A percentile compares a stretch with the other conserved stretches of the same genome.
These are phyloP conservation scores for Selenia dentaria DNA, from an alignment of 2,888 invertebrate genomes.

Conservation along the genomic window DNA sequence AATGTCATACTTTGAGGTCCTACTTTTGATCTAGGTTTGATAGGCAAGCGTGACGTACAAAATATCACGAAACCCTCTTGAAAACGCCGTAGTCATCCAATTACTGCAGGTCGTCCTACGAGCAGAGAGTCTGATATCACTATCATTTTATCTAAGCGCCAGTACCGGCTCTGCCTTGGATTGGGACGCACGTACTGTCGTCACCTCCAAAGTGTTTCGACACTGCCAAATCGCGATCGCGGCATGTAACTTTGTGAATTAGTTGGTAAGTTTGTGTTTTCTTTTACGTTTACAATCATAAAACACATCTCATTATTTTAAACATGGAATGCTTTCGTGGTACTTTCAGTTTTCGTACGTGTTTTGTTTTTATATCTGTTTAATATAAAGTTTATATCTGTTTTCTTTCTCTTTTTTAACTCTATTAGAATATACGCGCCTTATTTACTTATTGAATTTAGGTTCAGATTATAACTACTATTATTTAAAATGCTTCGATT, in stretches of 20 bases:
- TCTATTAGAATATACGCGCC: too few species aligned
- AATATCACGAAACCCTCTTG: not conserved
- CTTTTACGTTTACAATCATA: too few species aligned
- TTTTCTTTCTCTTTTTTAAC: too few species aligned
- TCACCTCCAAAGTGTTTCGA: constrained; percentile 20
- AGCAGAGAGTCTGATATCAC: constrained; percentile 7
- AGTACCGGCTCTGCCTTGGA: constrained; percentile 45
- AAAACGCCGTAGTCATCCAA: constrained; percentile 4
- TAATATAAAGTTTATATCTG: too few species aligned
- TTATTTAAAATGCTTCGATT: too few species aligned
- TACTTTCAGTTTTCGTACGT: too few species aligned
- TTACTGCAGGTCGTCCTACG: constrained; percentile 18
- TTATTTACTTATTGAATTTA: too few species aligned
- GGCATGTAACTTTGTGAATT: constrained; percentile 38
- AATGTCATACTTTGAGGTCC: not conserved
- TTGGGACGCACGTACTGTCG: constrained; percentile 46
- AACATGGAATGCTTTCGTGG: too few species aligned
- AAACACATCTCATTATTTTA: too few species aligned
- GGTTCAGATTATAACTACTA: too few species aligned
- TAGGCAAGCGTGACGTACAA: not conserved
- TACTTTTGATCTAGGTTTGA: not conserved
- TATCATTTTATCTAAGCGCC: constrained; percentile 39
- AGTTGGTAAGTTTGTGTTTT: constrained; percentile 39
- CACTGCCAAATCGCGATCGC: constrained; percentile 36
- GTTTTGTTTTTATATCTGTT: too few species aligned